Conservation (phyloP, 2,888 invertebrate species). For the Lobophora halterata region DNA sequence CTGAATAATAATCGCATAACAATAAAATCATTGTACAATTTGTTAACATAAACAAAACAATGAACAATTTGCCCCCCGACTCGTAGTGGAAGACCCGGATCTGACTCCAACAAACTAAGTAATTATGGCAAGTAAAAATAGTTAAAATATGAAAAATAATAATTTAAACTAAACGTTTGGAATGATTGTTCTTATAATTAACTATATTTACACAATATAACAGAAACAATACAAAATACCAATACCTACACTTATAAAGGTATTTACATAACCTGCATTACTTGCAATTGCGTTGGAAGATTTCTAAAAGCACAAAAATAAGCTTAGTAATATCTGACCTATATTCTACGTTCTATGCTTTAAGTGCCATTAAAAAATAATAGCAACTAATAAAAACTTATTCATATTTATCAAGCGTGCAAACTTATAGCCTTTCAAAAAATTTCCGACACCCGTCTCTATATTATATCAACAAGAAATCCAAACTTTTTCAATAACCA, state of each 20-base stretch:
- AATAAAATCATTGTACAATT: constrained; percentile 64
- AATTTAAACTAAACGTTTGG: constrained; percentile 74
- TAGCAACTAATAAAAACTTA: too few species aligned
- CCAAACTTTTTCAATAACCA: constrained; percentile 39
- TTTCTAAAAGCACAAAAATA: too few species aligned
- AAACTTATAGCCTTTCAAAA: constrained; percentile 7
- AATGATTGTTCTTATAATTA: constrained; percentile 64
- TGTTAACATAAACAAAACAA: constrained; percentile 72
- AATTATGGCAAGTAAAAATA: constrained; percentile 73
- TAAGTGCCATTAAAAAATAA: too few species aligned
- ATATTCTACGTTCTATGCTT: too few species aligned
- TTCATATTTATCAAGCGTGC: constrained; percentile 8
- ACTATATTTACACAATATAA: constrained; percentile 72
- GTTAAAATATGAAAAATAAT: constrained; percentile 70
- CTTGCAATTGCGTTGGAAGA: too few species aligned
- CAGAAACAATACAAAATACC: constrained; percentile 61
- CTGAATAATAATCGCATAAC: constrained; percentile 54
- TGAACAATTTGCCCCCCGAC: constrained; percentile 59
- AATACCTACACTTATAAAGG: constrained; percentile 39
- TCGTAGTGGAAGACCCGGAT: constrained; percentile 66
- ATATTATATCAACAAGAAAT: constrained; percentile 38
- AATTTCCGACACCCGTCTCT: constrained; percentile 21
- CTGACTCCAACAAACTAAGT: constrained; percentile 61
- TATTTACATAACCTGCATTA: constrained; percentile 45
- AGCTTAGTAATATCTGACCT: too few species aligned